Conservation (phyloP, 1,140 invertebrate genomes). For the Bathynomus jamesi region DNA sequence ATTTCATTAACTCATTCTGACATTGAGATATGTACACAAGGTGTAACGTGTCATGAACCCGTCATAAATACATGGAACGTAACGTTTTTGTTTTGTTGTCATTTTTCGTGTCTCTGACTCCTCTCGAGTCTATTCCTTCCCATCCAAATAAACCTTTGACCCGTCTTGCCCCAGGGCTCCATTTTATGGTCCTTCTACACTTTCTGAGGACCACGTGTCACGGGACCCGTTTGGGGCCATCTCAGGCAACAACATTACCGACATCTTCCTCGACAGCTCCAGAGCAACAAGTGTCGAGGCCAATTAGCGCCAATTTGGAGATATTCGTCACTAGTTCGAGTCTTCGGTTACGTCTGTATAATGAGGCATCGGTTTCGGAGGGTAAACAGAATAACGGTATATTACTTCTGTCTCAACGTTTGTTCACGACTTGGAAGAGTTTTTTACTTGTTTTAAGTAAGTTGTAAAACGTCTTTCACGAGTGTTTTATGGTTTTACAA, state of each 20-base stretch:
- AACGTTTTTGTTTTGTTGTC: background rate
- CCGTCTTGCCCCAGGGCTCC: background rate
- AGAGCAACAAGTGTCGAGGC: background rate
- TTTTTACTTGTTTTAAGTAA: too few species aligned
- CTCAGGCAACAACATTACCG: background rate
- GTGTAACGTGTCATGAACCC: background rate
- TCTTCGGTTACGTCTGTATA: background rate
- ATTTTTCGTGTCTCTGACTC: background rate
- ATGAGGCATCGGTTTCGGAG: background rate
- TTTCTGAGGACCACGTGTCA: background rate
- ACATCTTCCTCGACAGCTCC: background rate
- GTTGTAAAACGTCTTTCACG: too few species aligned
- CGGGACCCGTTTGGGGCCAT: background rate
- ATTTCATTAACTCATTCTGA: too few species aligned
- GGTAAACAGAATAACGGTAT: background rate
- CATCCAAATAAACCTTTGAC: background rate
- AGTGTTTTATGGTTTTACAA: too few species aligned
- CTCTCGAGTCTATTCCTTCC: background rate
- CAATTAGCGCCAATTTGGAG: background rate
- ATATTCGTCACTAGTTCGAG: background rate
- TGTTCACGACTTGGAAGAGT: too few species aligned
- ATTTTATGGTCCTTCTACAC: background rate
- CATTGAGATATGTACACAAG: background rate
- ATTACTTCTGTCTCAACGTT: too few species aligned
- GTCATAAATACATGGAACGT: background rate